These are phyloP conservation scores for Peromyscus melanophrys DNA, from an alignment of 2,797 vertebrate genomes.

Conservation along the genomic window DNA sequence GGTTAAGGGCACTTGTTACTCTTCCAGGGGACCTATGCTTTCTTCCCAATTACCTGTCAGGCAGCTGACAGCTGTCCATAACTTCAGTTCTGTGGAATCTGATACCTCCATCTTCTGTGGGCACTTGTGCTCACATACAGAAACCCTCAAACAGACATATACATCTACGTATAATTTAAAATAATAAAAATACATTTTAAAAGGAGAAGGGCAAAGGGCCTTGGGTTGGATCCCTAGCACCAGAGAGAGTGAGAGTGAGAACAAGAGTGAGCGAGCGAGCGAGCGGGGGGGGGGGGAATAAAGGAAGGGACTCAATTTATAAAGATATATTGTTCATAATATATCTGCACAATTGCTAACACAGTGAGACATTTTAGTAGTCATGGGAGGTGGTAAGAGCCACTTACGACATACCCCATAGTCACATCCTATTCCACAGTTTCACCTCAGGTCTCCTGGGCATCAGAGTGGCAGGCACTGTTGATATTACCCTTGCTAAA, in stretches of 20 bases:
- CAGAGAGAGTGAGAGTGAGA: background rate
- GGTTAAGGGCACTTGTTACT: background rate
- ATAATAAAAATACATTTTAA: background rate
- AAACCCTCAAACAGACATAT: background rate
- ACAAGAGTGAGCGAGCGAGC: background rate
- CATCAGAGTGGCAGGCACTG: fast-evolving
- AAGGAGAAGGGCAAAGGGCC: background rate
- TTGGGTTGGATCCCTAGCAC: background rate
- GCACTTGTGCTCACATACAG: background rate
- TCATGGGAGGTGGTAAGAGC: background rate
- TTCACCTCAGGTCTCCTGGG: fast-evolving
- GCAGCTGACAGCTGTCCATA: background rate
- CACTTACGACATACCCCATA: background rate
- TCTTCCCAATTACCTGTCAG: background rate
- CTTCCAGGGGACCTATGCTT: background rate
- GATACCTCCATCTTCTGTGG: background rate
- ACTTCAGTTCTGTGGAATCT: background rate
- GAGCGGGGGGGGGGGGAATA: too few species aligned
- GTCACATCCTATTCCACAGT: fast-evolving
- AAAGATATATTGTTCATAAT: background rate
- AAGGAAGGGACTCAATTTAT: background rate
- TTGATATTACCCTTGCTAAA: too few species aligned
- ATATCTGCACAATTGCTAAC: background rate
- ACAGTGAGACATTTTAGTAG: fast-evolving
- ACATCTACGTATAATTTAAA: background rate